Percentiles rank a stretch among this genome's conserved stretches.
phyloP scores from a whole-genome alignment of 2,113 vertebrate species.

The Panurus biarmicus region DNA sequence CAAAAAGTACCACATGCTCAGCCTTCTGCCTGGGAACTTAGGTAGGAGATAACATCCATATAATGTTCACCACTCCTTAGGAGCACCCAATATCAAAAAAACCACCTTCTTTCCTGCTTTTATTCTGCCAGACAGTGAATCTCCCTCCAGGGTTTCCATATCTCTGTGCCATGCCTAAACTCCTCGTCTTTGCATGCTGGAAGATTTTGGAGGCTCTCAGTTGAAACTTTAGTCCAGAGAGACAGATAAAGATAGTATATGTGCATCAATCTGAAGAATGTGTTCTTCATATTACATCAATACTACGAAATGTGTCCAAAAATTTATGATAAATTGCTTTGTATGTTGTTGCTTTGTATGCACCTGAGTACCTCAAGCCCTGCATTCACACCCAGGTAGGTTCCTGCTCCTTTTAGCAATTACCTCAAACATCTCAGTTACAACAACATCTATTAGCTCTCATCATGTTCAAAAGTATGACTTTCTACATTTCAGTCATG shows the following conservation, averaged over 20 bases:
- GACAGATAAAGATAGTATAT: background rate
- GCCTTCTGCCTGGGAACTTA: background rate
- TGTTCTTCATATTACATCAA: background rate
- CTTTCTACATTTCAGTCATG: background rate
- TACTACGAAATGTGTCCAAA: background rate
- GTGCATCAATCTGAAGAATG: background rate
- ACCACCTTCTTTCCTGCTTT: background rate
- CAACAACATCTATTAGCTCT: background rate
- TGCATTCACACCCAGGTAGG: background rate
- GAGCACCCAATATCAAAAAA: background rate
- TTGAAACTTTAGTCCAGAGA: background rate
- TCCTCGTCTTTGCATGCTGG: background rate
- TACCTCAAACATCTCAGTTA: background rate
- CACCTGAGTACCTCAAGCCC: rapidly evolving
- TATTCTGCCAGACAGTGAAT: background rate
- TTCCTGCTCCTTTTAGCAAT: background rate
- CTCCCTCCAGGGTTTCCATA: background rate
- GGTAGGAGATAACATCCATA: background rate
- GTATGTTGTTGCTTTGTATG: background rate
- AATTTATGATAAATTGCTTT: background rate
- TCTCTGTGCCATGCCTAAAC: background rate
- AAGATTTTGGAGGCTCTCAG: background rate
- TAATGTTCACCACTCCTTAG: background rate
- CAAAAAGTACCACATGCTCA: background rate
- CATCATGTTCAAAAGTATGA: background rate